Evolutionary conservation across 2,888 invertebrate genomes (phyloP).

Genomic region (Thymelicus acteon): DNA sequence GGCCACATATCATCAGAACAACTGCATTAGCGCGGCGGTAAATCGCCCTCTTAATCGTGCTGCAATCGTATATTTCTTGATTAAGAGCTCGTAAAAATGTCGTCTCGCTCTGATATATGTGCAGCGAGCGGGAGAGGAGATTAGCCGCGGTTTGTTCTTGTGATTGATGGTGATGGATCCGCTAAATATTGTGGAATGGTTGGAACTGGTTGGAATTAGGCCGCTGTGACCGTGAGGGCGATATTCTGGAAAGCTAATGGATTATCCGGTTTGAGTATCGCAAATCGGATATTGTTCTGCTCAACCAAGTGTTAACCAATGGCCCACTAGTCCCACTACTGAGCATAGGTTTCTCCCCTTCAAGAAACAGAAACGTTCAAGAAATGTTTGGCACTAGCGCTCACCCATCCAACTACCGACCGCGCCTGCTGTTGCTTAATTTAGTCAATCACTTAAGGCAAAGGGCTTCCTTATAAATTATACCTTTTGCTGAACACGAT

Average conservation of each 20-base stretch:
- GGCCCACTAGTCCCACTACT: too few relatives aligned
- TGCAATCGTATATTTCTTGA: conserved; percentile 79
- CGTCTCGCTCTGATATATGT: conserved; percentile 72
- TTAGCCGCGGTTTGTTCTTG: conserved; percentile 45
- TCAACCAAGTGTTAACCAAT: not conserved
- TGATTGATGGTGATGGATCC: conserved; percentile 43
- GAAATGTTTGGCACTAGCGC: too few relatives aligned
- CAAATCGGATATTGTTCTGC: not conserved
- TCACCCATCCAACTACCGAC: too few relatives aligned
- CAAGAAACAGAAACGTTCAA: too few relatives aligned
- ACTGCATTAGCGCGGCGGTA: conserved; percentile 76
- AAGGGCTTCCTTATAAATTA: too few relatives aligned
- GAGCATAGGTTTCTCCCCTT: too few relatives aligned
- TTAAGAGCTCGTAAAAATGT: conserved; percentile 78
- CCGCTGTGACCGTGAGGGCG: conserved; percentile 10
- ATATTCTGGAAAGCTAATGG: not conserved
- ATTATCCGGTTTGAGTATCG: not conserved
- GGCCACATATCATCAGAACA: conserved; percentile 63
- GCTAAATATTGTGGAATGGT: conserved; percentile 35
- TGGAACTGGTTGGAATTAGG: conserved; percentile 26
- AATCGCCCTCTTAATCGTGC: conserved; percentile 74
- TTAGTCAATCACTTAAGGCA: too few relatives aligned
- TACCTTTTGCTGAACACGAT: too few relatives aligned
- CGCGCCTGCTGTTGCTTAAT: too few relatives aligned
- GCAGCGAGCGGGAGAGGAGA: conserved; percentile 62